Evolutionary conservation across 2,888 invertebrate genomes (phyloP), one percentile per base, ranked within the genome.

Genomic region (Ariolimax columbianus): DNA sequence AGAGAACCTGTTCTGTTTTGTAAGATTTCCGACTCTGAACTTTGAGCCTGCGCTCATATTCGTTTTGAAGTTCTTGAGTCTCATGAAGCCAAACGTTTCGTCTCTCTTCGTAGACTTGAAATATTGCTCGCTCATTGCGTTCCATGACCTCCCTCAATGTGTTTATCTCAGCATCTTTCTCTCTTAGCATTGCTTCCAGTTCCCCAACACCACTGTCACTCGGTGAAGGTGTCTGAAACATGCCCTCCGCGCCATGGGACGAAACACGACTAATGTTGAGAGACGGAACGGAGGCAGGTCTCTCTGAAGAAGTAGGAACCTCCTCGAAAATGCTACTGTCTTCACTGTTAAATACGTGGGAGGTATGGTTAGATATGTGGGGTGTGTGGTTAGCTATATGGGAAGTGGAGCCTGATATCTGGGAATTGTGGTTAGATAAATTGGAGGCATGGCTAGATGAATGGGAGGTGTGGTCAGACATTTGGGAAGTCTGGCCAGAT

Each of bases 191-290:
- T 91, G 95, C 97, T 94, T 97, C 97, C 91, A 97, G 95, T 92
- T 97, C 97, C 4, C 93, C 92, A 43, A 97, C 96, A 43, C 97
- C 97, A 36, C 97, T 97, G 94, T 97, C 97, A 55, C 97, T 97
- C 6, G 97, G 97, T 14, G 97, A 97, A 0, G 96, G 97, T 17
- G 93, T 93, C 85, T 91, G 91, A 11, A 90, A 87, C 30, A 85
- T 72, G 79, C 89, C 91, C 83, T 91, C 89, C 86, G 87, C 90
- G n/a, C 59, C 26, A 40, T 82, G 85, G 6, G 73, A 80, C 33
- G 63, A 82, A 90, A 83, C 87, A 89, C 51, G 89, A 86, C 84
- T 83, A 19, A 43, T 38, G 66, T 63, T 73, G 38, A 73, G 47
- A 7, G 78, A 79, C 23, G 72, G 81, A 36, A 75, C 30, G 36